Evolutionary conservation across 92 coral and sea anemone genomes (phyloP), one percentile per base, ranked within the genome.

Genomic region (Paragorgia papillata): DNA sequence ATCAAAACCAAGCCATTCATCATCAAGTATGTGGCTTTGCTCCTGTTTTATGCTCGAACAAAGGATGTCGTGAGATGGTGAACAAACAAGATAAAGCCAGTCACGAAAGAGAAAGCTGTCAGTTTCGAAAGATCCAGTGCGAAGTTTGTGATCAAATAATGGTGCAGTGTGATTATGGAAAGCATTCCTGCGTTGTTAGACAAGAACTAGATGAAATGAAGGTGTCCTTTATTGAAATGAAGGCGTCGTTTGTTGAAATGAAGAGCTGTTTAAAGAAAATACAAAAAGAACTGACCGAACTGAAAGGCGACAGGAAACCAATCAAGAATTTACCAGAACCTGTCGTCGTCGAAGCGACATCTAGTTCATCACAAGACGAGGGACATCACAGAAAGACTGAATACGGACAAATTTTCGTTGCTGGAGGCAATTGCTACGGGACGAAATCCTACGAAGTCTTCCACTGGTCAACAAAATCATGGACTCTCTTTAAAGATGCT

Each of bases 391-490:
- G n/a, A n/a, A n/a, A n/a, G 2, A 46, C 15, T 46, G 53, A 2
- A 2, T 6, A 46, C n/a, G 53, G 53, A 7, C 53, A 46, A 46
- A 19, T 71, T 26, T 21, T 71, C 28, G 57, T 71, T 27, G 62
- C 62, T 21, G 33, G 41, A 30, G 26, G n/a, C 1, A 0, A 33
- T 25, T 0, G 24, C 51, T 18, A 26, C 1, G 17, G 13, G 48
- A 68, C 40, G 0, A 68, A 24, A 31, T 68, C 75, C 1, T 68
- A 27, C 53, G 75, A 68, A 30, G 53, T 68, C 33, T 68, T 68
- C 60, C 22, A 68, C 41, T 68, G 75, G 75, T 68, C 75, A 9
- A 68, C 75, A 7, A 50, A 49, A 41, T n/a, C 53, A 49, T 68
- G 75, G 75, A 49, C 75, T 68, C 33, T 68, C 20, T 43, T n/a